Percentiles rank a stretch among this genome's conserved stretches.
These are phyloP conservation scores for Avahi laniger DNA, from an alignment of 2,797 vertebrate species.

Conservation along the genomic window DNA sequence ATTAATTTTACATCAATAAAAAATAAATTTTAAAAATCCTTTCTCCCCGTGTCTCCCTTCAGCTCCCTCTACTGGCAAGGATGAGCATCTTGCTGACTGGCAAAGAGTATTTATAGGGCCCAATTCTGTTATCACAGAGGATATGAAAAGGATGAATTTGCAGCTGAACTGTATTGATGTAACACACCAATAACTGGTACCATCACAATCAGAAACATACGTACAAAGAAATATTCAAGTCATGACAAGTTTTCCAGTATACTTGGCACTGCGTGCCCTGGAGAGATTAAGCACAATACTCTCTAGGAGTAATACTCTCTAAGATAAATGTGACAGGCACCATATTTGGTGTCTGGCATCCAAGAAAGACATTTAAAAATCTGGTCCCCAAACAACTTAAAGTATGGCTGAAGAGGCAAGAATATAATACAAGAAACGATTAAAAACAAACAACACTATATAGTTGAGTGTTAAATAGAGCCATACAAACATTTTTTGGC, in stretches of 20 bases:
- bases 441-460: background rate
- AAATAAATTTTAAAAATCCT: background rate
- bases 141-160: background rate
- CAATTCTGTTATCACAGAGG: background rate
- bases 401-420: background rate
- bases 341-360: background rate
- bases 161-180: background rate
- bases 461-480: background rate
- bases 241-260: background rate
- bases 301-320: background rate
- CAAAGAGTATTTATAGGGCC: background rate
- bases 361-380: background rate
- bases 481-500: background rate
- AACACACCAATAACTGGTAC: background rate
- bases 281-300: background rate
- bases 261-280: background rate
- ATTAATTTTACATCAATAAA: background rate
- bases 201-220: background rate
- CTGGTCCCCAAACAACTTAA: background rate
- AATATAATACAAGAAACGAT: background rate
- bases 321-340: too few species aligned
- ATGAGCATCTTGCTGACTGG: background rate
- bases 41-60: background rate
- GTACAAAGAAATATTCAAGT: background rate
- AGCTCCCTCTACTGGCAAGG: background rate